Base-by-base conservation (phyloP, 2,113 vertebrate species). In the Apodemus sylvaticus region DNA sequence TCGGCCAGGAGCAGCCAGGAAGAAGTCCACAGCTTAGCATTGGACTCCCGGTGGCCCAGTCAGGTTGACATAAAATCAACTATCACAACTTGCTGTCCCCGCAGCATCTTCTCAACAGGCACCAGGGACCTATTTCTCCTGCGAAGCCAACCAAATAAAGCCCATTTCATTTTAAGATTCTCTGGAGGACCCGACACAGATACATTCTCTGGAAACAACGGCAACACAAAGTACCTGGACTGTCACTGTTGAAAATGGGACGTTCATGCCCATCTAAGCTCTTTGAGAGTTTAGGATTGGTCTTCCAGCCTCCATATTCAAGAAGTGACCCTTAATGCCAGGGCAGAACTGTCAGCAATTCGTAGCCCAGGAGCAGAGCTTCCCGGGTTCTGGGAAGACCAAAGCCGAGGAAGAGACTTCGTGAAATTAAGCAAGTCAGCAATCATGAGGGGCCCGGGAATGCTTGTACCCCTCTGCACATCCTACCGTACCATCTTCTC, bases 91-190 rank as follows among this genome's bases (percentile, higher is more conserved):
- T 51, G 64, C 42, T 42, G 7, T 45, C 16, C 51, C 16, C 73
- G 42, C 66, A 93, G 60, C 17, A 76, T 17, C 7, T 0, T 42
- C 51, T 62, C 9, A n/a, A n/a, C 29, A 74, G 73, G 42, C 19
- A 81, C 70, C 42, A 51, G 29, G 82, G 45, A 29, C 73, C 62
- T 45, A 39, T 68, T 70, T 79, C 86, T 60, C 81, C 70, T 8
- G 19, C 19, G 81, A 95, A 94, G 48, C 26, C 64, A 91, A 68
- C 34, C n/a, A 76, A 86, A 71, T 82, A 70, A 94, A 95, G 34
- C 34, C 19, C 74, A 51, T 60, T 96, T 86, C 48, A 81, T 45
- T 89, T 96, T 90, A 90, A 86, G 1, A 0, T 55, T 87, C 70
- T 22, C n/a, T 48, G 48, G 89, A 92, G 45, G 70, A 68, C 39